Evolutionary conservation across 2,888 invertebrate genomes (phyloP).

Genomic region (Caenorhabditis sp.): DNA sequence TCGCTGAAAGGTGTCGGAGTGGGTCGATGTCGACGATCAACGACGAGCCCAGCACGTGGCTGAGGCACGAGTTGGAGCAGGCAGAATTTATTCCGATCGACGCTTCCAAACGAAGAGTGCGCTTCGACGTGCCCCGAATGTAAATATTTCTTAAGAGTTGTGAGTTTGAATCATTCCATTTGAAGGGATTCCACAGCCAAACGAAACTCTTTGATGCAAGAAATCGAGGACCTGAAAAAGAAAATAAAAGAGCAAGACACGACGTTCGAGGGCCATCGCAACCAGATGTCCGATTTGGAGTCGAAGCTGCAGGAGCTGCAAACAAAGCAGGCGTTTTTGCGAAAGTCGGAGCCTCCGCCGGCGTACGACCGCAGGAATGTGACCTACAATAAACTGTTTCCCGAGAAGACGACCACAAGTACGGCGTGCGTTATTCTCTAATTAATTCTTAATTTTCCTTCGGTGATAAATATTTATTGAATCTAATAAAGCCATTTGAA

Average conservation of each 20-base stretch:
- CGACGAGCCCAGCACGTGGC: conserved; percentile 65
- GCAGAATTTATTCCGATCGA: conserved; percentile 67
- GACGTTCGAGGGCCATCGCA: conserved; percentile 72
- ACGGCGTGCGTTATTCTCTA: conserved; percentile 61
- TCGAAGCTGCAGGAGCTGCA: conserved; percentile 63
- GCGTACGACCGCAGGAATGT: conserved; percentile 56
- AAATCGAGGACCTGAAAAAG: conserved; percentile 69
- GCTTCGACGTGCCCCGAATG: conserved; percentile 39
- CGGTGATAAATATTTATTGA: not conserved
- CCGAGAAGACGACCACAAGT: conserved; percentile 56
- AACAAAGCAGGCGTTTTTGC: conserved; percentile 61
- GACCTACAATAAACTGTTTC: conserved; percentile 59
- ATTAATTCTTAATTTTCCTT: conserved; percentile 17
- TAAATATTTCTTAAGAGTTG: no score
- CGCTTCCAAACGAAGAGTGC: conserved; percentile 35
- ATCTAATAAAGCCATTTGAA: not conserved
- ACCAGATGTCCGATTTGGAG: conserved; percentile 69
- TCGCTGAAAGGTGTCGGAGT: conserved; percentile 34
- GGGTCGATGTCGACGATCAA: conserved; percentile 50
- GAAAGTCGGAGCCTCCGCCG: conserved; percentile 60
- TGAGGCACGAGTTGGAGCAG: conserved; percentile 62
- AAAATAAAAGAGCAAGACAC: conserved; percentile 71
- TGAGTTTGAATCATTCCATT: no score
- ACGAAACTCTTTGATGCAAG: conserved; percentile 55
- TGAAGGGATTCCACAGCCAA: conserved; percentile 34